These are phyloP conservation scores for Acleris emargana DNA, from an alignment of 2,888 invertebrate genomes.

Conservation along the genomic window DNA sequence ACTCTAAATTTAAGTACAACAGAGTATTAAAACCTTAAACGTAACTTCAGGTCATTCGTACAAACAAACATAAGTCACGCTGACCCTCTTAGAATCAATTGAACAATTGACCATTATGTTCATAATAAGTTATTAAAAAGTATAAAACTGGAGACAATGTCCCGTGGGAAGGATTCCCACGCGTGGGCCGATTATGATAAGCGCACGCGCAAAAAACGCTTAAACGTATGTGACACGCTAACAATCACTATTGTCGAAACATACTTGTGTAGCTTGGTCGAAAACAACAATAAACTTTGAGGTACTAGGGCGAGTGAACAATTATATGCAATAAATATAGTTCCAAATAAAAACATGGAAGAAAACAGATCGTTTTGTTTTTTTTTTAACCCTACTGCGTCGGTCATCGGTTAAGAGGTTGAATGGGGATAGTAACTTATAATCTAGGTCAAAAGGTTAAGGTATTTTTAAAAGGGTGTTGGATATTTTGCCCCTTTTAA, in stretches of 20 bases:
- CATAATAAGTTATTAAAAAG: conserved; percentile 75
- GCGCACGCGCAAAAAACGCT: conserved; percentile 48
- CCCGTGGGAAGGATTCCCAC: conserved; percentile 73
- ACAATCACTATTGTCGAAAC: conserved; percentile 59
- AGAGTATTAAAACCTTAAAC: background rate
- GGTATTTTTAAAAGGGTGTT: no score
- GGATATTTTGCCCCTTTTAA: no score
- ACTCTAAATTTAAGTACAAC: no score
- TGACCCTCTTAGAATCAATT: conserved; percentile 55
- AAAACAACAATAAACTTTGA: background rate
- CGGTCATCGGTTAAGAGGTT: no score
- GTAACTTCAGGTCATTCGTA: conserved; percentile 7
- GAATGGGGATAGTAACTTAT: no score
- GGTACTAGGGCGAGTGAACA: background rate
- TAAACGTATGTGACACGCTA: conserved; percentile 44
- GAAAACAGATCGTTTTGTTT: no score
- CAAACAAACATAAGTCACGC: conserved; percentile 34
- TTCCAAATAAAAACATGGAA: no score
- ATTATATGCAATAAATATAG: no score
- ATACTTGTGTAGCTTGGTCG: background rate
- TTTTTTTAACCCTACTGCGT: no score
- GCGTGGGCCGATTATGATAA: conserved; percentile 41
- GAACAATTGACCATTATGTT: conserved; percentile 80
- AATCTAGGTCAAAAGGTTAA: no score
- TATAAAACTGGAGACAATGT: conserved; percentile 69